phyloP scores from a whole-genome alignment of 2,113 vertebrate species.

The Catagonus wagneri region DNA sequence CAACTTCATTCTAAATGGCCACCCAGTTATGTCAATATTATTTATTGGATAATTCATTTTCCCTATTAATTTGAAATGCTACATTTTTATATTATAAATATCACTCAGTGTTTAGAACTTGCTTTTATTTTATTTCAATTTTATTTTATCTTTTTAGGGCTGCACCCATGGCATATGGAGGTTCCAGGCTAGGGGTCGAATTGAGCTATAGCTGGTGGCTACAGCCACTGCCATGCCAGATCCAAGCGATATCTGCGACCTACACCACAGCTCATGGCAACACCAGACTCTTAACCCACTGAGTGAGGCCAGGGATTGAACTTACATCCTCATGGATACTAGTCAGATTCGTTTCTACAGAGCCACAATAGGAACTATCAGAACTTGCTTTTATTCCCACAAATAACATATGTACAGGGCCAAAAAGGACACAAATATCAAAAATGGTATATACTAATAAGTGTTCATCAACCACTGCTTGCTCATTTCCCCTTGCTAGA shows the following conservation, averaged over 20 bases:
- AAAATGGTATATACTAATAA: neutral
- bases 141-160: no score
- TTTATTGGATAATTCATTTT: constrained; percentile 1
- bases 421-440: neutral
- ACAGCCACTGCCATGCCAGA: no score
- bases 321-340: no score
- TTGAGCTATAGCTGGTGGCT: no score
- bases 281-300: no score
- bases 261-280: no score
- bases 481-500: neutral
- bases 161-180: no score
- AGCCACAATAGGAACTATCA: no score
- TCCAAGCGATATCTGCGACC: no score
- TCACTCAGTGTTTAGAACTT: neutral
- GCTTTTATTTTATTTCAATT: neutral
- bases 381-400: neutral
- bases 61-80: neutral
- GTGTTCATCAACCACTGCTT: neutral
- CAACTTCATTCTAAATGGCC: neutral
- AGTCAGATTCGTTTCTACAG: no score
- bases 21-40: neutral
- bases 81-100: neutral
- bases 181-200: no score
- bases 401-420: neutral
- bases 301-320: no score